These are phyloP conservation scores for Selene dorsalis DNA, from an alignment of 2,797 vertebrate genomes.

Conservation along the genomic window DNA sequence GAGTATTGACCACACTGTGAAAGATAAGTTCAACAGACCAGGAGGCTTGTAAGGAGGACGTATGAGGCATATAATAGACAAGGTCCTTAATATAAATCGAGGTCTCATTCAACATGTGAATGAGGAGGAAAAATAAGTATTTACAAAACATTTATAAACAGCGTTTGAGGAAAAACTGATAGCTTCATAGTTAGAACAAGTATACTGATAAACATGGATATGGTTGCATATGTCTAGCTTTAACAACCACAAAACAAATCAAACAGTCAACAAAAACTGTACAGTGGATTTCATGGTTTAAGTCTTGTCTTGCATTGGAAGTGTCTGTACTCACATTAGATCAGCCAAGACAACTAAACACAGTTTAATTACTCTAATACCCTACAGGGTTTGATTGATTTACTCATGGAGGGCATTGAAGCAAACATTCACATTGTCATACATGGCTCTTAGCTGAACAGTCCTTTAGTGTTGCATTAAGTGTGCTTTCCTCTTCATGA, in stretches of 20 bases:
- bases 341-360: conserved; percentile 6
- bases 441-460: conserved; percentile 61
- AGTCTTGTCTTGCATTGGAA: conserved; percentile 13
- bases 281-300: not conserved
- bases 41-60: conserved; percentile 18
- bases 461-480: conserved; percentile 53
- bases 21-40: conserved; percentile 13
- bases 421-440: conserved; percentile 74
- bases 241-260: conserved; percentile 38
- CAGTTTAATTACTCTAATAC: conserved; percentile 12
- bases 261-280: conserved; percentile 31
- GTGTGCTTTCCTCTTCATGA: conserved; percentile 49
- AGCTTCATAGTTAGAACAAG: conserved; percentile 14
- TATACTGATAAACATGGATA: conserved; percentile 43
- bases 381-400: conserved; percentile 21
- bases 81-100: conserved; percentile 15
- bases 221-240: conserved; percentile 21
- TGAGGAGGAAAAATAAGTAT: conserved; percentile 15
- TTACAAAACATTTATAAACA: conserved; percentile 40
- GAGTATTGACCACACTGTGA: conserved; percentile 24
- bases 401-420: conserved; percentile 49
- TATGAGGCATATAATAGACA: conserved; percentile 26
- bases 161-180: conserved; percentile 16
- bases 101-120: not conserved
- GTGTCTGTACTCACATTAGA: conserved; percentile 7